Base-by-base conservation (phyloP, 2,797 vertebrate genomes). In the Taenioides sp. region DNA sequence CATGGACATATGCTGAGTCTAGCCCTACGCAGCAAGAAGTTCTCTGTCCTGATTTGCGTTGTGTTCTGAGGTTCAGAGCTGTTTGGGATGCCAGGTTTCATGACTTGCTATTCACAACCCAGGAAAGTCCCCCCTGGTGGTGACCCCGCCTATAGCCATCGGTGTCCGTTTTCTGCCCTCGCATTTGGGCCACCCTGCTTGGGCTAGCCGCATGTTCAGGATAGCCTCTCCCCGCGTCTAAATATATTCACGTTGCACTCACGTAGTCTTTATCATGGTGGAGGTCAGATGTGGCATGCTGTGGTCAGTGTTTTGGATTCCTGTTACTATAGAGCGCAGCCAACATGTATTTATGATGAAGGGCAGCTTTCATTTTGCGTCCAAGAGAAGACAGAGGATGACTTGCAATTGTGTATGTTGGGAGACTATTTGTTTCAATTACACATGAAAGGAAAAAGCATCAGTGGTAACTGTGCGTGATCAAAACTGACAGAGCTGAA, bases 61-160 rank as follows among this genome's bases (percentile, higher is more conserved):
- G 61, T 65, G 1, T 57, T 11, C 74, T 14, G 52, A 72, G 81
- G 62, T 80, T 77, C 58, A 77, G 55, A 80, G 81, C 84, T 81
- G 76, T 75, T 72, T 69, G 70, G 72, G 80, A 85, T 85, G 80
- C 86, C 88, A 81, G 80, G 76, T 88, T 78, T 89, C 85, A 91
- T 85, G 81, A 87, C 82, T 85, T 89, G 84, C 87, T 93, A 90
- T 91, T 91, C 82, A 83, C 59, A 84, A 86, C 73, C 76, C 73
- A 84, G 89, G 92, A 91, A 92, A 91, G 87, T 90, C 90, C 90
- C 92, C 84, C 72, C 47, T 28, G 70, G 72, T 78, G 70, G 73
- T 77, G 67, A 86, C 82, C 84, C 75, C 73, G 75, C 79, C 57
- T 50, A 5, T 59, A 5, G 14, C 31, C 31, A 2, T 0, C n/a